A percentile compares a stretch with the other conserved stretches of the same genome.
These are phyloP conservation scores for Mystacornis crossleyi DNA, from an alignment of 2,113 vertebrate genomes.

Conservation along the genomic window DNA sequence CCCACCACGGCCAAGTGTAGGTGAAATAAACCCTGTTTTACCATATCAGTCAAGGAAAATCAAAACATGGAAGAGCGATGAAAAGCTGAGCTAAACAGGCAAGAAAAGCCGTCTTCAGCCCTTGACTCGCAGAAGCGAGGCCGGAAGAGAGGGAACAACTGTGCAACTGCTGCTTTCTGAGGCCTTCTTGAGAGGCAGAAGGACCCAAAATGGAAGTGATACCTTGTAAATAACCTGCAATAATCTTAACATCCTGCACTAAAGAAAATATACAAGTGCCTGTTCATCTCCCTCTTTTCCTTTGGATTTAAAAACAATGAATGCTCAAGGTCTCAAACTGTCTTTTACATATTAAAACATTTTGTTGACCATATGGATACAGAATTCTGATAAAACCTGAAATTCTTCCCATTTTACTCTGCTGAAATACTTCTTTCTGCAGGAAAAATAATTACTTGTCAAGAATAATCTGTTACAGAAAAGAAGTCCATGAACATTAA, in stretches of 20 bases:
- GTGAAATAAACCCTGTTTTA: not conserved
- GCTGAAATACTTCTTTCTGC: not conserved
- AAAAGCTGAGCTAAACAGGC: not conserved
- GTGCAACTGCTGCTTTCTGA: not conserved
- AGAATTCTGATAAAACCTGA: not conserved
- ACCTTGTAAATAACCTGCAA: not conserved
- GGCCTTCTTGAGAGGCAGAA: not conserved
- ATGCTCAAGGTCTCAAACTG: not conserved
- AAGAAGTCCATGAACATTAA: not conserved
- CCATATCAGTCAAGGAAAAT: not conserved
- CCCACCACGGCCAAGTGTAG: not conserved
- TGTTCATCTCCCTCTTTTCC: not conserved
- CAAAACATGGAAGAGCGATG: not conserved
- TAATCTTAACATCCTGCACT: not conserved
- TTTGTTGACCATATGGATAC: not conserved
- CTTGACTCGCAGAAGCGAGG: not conserved
- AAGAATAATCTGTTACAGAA: not conserved
- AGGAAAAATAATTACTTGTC: constrained; percentile 11
- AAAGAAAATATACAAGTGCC: not conserved
- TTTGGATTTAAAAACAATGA: not conserved
- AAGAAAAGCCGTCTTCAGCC: not conserved
- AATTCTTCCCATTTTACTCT: not conserved
- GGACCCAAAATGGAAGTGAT: not conserved
- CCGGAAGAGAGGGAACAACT: not conserved
- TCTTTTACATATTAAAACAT: not conserved